phyloP scores from a whole-genome alignment of 1,140 invertebrate genomes.

The Meloidogyne hapla region DNA sequence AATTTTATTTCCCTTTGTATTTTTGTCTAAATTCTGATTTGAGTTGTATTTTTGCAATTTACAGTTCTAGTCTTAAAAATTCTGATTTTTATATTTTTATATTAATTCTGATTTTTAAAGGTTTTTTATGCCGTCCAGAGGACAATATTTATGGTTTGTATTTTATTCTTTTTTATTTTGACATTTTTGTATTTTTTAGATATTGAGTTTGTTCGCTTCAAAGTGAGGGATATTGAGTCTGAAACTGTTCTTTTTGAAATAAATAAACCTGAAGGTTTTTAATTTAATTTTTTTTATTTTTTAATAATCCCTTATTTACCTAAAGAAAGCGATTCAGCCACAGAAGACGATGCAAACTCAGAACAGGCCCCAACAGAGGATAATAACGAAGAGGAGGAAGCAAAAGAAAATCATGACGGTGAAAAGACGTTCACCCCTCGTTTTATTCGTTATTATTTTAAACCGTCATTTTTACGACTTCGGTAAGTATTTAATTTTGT shows the following conservation, averaged over 20 bases:
- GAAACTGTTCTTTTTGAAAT: conserved; percentile 93
- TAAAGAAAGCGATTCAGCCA: conserved; percentile 24
- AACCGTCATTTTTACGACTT: conserved; percentile 68
- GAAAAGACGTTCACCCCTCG: conserved; percentile 72
- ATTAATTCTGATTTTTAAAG: conserved; percentile 66
- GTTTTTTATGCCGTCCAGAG: conserved; percentile 86
- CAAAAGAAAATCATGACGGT: conserved; percentile 64
- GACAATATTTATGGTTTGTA: conserved; percentile 80
- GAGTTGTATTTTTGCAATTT: too few species aligned
- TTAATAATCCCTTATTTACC: too few species aligned
- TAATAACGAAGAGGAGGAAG: conserved; percentile 36
- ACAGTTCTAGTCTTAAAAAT: not conserved
- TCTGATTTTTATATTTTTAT: not conserved
- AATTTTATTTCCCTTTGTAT: too few species aligned
- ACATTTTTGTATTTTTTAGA: conserved; percentile 62
- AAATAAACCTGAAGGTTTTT: conserved; percentile 74
- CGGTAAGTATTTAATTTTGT: conserved; percentile 1
- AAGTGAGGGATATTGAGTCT: conserved; percentile 90
- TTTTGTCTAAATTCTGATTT: too few species aligned
- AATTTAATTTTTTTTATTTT: not conserved
- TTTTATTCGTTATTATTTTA: conserved; percentile 95
- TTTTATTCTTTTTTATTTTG: not conserved
- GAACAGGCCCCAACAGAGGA: conserved; percentile 29
- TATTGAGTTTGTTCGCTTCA: conserved; percentile 95
- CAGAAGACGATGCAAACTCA: conserved; percentile 24